These are phyloP conservation scores for Meda fulgida DNA, from an alignment of 2,797 vertebrate species.

Conservation along the genomic window DNA sequence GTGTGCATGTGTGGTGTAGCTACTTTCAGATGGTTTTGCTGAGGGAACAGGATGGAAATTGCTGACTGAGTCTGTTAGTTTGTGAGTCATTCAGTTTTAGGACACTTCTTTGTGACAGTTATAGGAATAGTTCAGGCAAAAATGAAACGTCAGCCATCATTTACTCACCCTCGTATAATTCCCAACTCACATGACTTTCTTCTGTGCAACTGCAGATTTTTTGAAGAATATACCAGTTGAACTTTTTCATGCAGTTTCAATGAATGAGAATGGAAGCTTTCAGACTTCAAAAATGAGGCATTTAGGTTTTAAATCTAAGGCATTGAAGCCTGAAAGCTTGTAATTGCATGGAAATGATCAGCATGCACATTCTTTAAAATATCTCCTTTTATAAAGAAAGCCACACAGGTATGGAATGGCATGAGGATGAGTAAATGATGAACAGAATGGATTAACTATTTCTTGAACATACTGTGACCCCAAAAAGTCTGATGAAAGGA, in stretches of 20 bases:
- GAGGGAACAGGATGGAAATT: constrained; percentile 16
- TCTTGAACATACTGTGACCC: not conserved
- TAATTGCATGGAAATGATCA: not conserved
- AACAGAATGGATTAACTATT: not conserved
- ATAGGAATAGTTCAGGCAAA: not conserved
- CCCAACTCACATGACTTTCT: not conserved
- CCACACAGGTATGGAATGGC: not conserved
- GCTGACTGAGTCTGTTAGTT: constrained; percentile 5
- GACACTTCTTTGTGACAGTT: not conserved
- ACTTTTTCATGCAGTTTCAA: not conserved
- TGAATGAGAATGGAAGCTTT: constrained; percentile 2
- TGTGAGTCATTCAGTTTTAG: constrained; percentile 7
- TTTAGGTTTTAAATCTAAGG: no score
- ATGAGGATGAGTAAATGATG: not conserved
- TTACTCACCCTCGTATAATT: not conserved
- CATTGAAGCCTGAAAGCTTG: not conserved
- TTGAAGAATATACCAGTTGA: not conserved
- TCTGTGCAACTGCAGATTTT: not conserved
- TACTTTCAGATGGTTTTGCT: constrained; percentile 7
- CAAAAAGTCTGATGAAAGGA: not conserved
- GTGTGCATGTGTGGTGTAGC: constrained; percentile 2
- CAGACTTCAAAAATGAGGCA: no score
- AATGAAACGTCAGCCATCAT: not conserved
- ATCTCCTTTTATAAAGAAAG: not conserved
- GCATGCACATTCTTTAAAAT: not conserved